A percentile compares a stretch with the other conserved stretches of the same genome.
These are phyloP conservation scores for Gymnoscopelus microlampas DNA, from an alignment of 2,797 vertebrate genomes.

Conservation along the genomic window DNA sequence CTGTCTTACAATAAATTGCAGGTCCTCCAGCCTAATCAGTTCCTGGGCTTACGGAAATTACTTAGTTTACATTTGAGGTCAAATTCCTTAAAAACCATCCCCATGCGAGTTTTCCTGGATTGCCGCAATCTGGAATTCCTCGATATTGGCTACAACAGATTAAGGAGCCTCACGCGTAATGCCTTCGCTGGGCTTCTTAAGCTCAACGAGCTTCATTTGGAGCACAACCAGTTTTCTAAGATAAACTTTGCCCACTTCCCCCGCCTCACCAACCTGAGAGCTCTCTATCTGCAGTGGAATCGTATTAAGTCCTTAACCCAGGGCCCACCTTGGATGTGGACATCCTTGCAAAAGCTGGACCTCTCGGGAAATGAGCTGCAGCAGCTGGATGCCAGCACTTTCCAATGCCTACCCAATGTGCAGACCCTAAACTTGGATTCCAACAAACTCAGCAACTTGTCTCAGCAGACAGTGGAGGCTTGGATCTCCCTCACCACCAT, in stretches of 20 bases:
- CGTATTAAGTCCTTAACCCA: conserved; percentile 91
- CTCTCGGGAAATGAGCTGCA: conserved; percentile 95
- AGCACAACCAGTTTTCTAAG: conserved; percentile 98
- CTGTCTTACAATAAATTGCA: conserved; percentile 97
- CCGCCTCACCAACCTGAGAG: conserved; percentile 92
- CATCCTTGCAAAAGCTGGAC: conserved; percentile 96
- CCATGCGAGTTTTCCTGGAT: conserved; percentile 94
- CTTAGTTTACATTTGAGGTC: conserved; percentile 94
- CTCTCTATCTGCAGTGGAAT: conserved; percentile 97
- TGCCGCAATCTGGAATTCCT: conserved; percentile 97
- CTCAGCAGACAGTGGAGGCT: conserved; percentile 89
- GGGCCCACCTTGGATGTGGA: conserved; percentile 96
- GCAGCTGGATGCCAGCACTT: conserved; percentile 88
- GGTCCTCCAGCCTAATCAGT: conserved; percentile 89
- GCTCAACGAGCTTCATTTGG: conserved; percentile 93
- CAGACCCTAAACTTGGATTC: conserved; percentile 97
- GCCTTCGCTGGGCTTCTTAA: conserved; percentile 96
- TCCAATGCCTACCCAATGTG: conserved; percentile 94
- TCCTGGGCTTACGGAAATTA: conserved; percentile 92
- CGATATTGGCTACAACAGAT: conserved; percentile 95
- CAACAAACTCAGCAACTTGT: conserved; percentile 95
- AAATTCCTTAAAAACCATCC: conserved; percentile 92
- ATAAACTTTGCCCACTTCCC: conserved; percentile 97
- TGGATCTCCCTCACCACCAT: conserved; percentile 97
- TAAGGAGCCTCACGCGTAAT: conserved; percentile 93